phyloP scores from a whole-genome alignment of 1,140 invertebrate species.

The Camponotus floridanus region DNA sequence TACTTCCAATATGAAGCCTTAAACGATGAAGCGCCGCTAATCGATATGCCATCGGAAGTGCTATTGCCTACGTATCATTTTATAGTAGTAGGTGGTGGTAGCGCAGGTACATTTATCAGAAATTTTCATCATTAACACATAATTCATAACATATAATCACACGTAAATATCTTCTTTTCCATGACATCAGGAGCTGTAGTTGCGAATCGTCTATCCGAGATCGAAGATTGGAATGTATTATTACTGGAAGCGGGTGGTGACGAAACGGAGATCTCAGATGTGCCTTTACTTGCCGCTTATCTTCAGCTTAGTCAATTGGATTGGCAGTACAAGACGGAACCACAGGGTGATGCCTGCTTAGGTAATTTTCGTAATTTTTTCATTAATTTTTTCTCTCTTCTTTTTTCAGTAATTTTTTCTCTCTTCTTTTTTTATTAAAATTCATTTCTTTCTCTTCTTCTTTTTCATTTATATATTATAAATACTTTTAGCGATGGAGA shows the following conservation, averaged over 20 bases:
- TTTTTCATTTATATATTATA: background rate
- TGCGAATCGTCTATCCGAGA: constrained; percentile 93
- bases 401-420: background rate
- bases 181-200: constrained; percentile 91
- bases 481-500: constrained; percentile 90
- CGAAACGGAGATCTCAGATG: constrained; percentile 96
- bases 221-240: constrained; percentile 93
- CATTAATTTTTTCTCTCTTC: background rate
- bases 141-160: no score
- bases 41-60: constrained; percentile 89
- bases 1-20: constrained; percentile 93
- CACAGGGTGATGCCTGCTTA: constrained; percentile 93
- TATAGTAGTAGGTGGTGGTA: constrained; percentile 97
- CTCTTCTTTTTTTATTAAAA: background rate
- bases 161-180: background rate
- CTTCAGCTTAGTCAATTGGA: constrained; percentile 95
- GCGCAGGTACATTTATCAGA: constrained; percentile 90
- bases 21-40: constrained; percentile 91
- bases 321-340: constrained; percentile 97
- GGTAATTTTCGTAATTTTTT: constrained; percentile 85
- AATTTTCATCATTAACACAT: background rate
- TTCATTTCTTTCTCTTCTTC: no score
- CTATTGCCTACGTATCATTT: constrained; percentile 93
- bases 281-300: constrained; percentile 94
- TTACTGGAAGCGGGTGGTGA: constrained; percentile 96